These are phyloP conservation scores for Temnothorax curvispinosus DNA, from an alignment of 1,140 invertebrate species.

Conservation along the genomic window DNA sequence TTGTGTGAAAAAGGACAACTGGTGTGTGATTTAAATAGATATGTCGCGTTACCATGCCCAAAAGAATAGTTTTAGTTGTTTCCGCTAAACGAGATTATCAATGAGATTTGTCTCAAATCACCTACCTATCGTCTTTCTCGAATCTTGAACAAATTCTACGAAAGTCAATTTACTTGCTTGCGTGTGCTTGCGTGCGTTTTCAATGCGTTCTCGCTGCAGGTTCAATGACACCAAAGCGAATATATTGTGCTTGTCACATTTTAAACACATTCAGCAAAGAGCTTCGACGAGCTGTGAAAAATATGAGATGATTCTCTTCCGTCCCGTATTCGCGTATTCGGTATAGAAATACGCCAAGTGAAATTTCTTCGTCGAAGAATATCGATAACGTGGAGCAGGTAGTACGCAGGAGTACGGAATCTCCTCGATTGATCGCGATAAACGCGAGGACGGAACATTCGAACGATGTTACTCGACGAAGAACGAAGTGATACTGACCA, in stretches of 20 bases:
- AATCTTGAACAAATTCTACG: no score
- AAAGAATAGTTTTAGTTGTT: no score
- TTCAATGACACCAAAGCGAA: neutral
- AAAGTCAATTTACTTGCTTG: no score
- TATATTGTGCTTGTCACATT: neutral
- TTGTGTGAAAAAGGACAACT: no score
- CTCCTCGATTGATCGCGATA: neutral
- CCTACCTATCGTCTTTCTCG: no score
- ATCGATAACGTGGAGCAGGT: neutral
- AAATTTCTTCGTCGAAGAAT: neutral
- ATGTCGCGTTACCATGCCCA: no score
- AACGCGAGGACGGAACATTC: neutral
- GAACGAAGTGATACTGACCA: slow-evolving; percentile 63
- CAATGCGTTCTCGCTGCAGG: neutral
- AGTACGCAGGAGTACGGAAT: neutral
- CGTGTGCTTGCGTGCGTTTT: neutral
- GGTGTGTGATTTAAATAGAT: neutral
- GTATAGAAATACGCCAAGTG: no score
- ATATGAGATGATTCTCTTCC: neutral
- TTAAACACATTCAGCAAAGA: neutral
- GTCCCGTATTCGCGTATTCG: neutral
- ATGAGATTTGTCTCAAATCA: no score
- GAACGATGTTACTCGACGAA: slow-evolving; percentile 9
- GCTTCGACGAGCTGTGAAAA: neutral
- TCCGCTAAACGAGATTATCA: no score